Percentiles rank a stretch among this genome's conserved stretches.
Evolutionary conservation across 2,113 vertebrate genomes (phyloP).

Genomic region (Mormyrus lacerda): DNA sequence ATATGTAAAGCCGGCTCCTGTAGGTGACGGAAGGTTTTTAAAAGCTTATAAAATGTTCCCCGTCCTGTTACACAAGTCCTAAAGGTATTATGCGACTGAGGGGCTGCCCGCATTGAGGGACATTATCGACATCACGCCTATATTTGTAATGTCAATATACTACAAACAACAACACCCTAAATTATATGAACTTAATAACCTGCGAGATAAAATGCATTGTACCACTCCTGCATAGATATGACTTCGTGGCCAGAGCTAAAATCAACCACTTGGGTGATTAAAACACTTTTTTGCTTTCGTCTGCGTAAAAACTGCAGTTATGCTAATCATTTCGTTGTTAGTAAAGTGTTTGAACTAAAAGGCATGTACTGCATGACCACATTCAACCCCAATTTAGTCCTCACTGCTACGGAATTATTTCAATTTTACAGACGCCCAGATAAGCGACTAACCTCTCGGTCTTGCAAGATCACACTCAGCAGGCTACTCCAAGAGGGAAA

Average conservation of each 20-base stretch:
- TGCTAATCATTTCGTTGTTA: neutral
- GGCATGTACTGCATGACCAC: neutral
- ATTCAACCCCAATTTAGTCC: neutral
- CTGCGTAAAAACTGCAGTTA: neutral
- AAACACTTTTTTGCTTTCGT: neutral
- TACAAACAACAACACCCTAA: neutral
- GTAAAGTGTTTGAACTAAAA: neutral
- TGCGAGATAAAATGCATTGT: neutral
- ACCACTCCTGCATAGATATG: neutral
- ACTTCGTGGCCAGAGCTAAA: neutral
- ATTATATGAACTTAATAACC: neutral
- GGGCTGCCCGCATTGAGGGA: neutral
- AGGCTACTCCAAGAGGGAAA: neutral
- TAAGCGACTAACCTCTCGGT: neutral
- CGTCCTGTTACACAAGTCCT: conserved; percentile 40
- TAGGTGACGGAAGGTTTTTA: conserved; percentile 39
- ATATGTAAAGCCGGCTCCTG: neutral
- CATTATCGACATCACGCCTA: neutral
- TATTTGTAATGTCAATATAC: neutral
- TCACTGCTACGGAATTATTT: neutral
- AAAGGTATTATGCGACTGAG: conserved; percentile 11
- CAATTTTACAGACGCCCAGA: neutral
- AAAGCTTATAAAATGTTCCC: conserved; percentile 27
- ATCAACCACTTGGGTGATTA: neutral
- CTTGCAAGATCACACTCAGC: neutral